Evolutionary conservation across 2,113 vertebrate genomes (phyloP), one percentile per base, ranked within the genome.

Genomic region (Gracilinanus agilis): DNA sequence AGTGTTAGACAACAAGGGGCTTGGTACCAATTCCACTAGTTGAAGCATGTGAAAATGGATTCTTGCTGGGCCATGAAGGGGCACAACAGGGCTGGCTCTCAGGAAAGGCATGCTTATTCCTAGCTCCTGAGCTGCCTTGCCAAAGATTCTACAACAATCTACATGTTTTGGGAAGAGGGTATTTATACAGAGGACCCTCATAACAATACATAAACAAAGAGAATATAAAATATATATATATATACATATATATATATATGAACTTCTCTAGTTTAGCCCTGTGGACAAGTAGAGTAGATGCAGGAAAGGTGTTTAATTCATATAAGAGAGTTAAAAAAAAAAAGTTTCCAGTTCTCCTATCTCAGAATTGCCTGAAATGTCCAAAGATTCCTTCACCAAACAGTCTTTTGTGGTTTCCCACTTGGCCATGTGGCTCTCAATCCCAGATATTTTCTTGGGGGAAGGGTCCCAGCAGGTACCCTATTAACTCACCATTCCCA

Each of bases 401-500:
- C 19, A 49, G 24, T 53, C 58, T 61, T 44, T 13, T 49, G 27
- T 56, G 40, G n/a, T 44, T 58, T 21, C 49, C 91, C 29, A 61
- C 56, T 24, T 40, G 56, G 44, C 10, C 19, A 25, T 21, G 0
- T 88, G 56, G 34, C 16, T 34, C n/a, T 53, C 53, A 10, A 54
- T n/a, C 16, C 29, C 34, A 29, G 53, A 34, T n/a, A 8, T 34
- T 27, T 25, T 40, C 54, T 53, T 53, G 16, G 61, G 27, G 49
- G 54, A 90, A 49, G 40, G 16, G 24, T 58, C 88, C 55, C 25
- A n/a, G 55, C 3, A 93, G 23, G 67, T 7, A 83, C 1, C 9
- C 34, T 89, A 0, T 0, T 16, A 67, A 96, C 98, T 98, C 95
- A 99, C 99, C 99, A 99, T 99, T 93, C 99, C 99, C 88, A 99